These are phyloP conservation scores for Cherax quadricarinatus DNA, from an alignment of 1,140 invertebrate species.

Conservation along the genomic window DNA sequence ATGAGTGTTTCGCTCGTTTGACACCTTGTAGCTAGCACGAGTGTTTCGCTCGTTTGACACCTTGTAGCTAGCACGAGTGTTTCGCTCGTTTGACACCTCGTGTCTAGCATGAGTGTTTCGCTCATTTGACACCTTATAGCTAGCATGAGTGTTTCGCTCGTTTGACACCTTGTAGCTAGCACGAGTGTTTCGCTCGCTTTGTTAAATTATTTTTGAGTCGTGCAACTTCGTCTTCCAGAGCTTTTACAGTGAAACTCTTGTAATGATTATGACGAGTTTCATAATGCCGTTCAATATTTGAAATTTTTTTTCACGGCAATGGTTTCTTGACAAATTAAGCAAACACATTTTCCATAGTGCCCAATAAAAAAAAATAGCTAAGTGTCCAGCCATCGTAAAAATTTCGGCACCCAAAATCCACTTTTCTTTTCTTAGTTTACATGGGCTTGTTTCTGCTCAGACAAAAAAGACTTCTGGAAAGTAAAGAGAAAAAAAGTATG, in stretches of 20 bases:
- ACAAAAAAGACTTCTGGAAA: too few relatives aligned
- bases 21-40: too few relatives aligned
- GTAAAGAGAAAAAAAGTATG: too few relatives aligned
- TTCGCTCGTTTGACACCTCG: too few relatives aligned
- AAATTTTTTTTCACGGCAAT: neutral
- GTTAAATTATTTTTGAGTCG: slow-evolving; percentile 12
- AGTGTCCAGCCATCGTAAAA: neutral
- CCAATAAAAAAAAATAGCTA: slow-evolving; percentile 23
- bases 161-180: too few relatives aligned
- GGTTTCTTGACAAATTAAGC: neutral
- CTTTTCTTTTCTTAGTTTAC: slow-evolving; percentile 3
- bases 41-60: too few relatives aligned
- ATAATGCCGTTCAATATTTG: slow-evolving; percentile 10
- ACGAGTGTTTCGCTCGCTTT: neutral
- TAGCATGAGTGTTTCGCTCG: too few relatives aligned
- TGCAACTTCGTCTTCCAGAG: neutral
- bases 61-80: too few relatives aligned
- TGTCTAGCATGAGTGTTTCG: too few relatives aligned
- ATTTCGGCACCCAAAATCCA: neutral
- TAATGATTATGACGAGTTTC: slow-evolving; percentile 10
- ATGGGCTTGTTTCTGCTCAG: too few relatives aligned
- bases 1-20: slow-evolving; percentile 1
- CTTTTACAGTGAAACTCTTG: slow-evolving; percentile 10
- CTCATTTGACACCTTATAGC: too few relatives aligned
- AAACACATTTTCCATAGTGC: neutral